These are phyloP conservation scores for Xiphophorus couchianus DNA, from an alignment of 2,113 vertebrate genomes.

Conservation along the genomic window DNA sequence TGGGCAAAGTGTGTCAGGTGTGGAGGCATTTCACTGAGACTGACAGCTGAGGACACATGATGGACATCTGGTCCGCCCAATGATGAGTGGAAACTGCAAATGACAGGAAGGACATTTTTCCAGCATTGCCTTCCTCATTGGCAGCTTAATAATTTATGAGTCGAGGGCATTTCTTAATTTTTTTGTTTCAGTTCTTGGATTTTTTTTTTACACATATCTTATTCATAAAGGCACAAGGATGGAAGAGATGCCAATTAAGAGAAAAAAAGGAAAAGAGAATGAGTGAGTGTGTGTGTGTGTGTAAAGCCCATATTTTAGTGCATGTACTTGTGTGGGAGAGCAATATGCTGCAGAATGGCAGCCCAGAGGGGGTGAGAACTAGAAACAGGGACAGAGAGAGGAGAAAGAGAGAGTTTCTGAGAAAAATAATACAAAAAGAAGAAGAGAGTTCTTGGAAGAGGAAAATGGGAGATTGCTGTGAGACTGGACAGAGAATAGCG, in stretches of 20 bases:
- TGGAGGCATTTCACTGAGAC: conserved; percentile 14
- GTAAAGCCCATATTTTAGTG: conserved; percentile 26
- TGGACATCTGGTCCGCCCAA: conserved; percentile 16
- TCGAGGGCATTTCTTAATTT: not conserved
- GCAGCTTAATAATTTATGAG: not conserved
- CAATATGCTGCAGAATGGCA: conserved; percentile 68
- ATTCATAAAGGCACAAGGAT: conserved; percentile 20
- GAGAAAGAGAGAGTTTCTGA: conserved; percentile 15
- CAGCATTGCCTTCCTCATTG: not conserved
- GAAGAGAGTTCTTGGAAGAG: conserved; percentile 2
- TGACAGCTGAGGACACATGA: conserved; percentile 18
- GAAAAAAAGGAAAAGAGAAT: not conserved
- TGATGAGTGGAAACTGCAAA: conserved; percentile 17
- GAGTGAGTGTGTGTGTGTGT: conserved; percentile 9
- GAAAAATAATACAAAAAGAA: conserved; percentile 1
- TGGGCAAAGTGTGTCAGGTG: conserved; percentile 18
- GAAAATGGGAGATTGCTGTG: not conserved
- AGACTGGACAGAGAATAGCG: conserved; percentile 31
- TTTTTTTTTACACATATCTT: conserved; percentile 3
- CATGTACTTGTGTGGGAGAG: conserved; percentile 54
- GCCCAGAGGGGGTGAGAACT: conserved; percentile 54
- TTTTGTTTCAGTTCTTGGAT: not conserved
- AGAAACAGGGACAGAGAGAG: conserved; percentile 20
- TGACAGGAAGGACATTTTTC: conserved; percentile 7
- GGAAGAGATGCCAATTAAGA: conserved; percentile 11